These are phyloP conservation scores for Unio pictorum DNA, from an alignment of 2,888 invertebrate species.

Conservation along the genomic window DNA sequence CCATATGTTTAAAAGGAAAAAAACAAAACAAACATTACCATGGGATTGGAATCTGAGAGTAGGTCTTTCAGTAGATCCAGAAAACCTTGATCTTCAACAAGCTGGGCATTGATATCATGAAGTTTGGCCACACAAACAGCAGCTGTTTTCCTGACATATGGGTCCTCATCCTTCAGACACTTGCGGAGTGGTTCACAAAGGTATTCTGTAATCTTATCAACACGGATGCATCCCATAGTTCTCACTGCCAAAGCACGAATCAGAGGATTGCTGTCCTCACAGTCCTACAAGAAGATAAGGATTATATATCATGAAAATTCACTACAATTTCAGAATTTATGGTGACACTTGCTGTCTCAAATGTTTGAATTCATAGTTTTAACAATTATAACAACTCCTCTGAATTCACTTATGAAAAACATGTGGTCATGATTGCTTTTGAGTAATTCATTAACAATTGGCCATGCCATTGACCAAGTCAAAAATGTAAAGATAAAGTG, in stretches of 20 bases:
- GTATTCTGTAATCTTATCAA: conserved; percentile 99
- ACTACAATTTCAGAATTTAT: too few species aligned
- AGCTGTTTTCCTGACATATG: conserved; percentile 89
- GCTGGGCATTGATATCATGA: conserved; percentile 90
- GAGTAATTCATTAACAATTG: too few species aligned
- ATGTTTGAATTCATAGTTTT: neutral
- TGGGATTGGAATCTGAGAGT: conserved; percentile 98
- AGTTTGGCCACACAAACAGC: conserved; percentile 99
- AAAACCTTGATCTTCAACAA: conserved; percentile 92
- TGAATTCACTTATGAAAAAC: too few species aligned
- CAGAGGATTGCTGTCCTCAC: conserved; percentile 99
- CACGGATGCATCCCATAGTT: conserved; percentile 99
- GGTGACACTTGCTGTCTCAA: too few species aligned
- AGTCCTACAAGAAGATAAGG: conserved; percentile 81
- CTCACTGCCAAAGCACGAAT: conserved; percentile 98
- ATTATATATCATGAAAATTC: neutral
- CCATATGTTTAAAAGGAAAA: neutral
- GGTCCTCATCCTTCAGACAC: conserved; percentile 74
- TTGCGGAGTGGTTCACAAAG: conserved; percentile 96
- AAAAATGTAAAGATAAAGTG: too few species aligned
- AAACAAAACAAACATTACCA: conserved; percentile 77
- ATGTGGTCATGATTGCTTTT: too few species aligned
- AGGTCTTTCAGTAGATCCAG: conserved; percentile 96
- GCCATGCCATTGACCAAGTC: too few species aligned
- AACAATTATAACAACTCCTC: too few species aligned